These are phyloP conservation scores for Hyles lineata DNA, from an alignment of 2,888 invertebrate genomes.

Conservation along the genomic window DNA sequence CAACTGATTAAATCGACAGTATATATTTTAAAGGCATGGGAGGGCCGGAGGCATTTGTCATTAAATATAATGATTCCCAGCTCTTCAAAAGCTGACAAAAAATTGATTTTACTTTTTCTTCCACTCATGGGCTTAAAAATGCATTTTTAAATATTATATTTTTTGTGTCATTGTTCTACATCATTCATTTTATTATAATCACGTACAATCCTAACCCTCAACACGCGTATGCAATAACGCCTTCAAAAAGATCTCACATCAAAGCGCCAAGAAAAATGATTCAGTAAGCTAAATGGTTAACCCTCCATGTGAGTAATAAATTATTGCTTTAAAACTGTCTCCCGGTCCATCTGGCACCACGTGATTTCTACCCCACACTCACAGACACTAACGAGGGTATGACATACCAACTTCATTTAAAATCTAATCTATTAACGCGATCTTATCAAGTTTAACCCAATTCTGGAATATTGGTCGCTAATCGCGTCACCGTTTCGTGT, in stretches of 20 bases:
- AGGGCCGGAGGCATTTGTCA: too few species aligned
- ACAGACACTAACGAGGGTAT: slow-evolving; percentile 61
- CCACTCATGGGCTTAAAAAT: too few species aligned
- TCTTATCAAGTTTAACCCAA: slow-evolving; percentile 55
- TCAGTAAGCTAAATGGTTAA: slow-evolving; percentile 47
- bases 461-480: slow-evolving; percentile 38
- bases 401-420: slow-evolving; percentile 67
- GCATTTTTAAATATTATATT: too few species aligned
- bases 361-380: slow-evolving; percentile 48
- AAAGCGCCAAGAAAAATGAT: slow-evolving; percentile 3
- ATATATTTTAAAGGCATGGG: too few species aligned
- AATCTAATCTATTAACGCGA: slow-evolving; percentile 65
- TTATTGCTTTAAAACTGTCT: slow-evolving; percentile 55
- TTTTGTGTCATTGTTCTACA: too few species aligned
- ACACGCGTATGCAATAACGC: too few species aligned
- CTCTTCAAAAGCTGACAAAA: too few species aligned
- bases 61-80: too few species aligned
- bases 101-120: too few species aligned
- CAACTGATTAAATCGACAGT: too few species aligned
- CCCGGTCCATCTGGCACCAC: slow-evolving; percentile 53
- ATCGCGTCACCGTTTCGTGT: background rate
- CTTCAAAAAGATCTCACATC: slow-evolving; percentile 1
- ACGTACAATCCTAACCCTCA: too few species aligned
- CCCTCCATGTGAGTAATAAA: slow-evolving; percentile 60
- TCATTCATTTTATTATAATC: too few species aligned